A percentile compares a stretch with the other conserved stretches of the same genome.
phyloP scores from a whole-genome alignment of 1,140 invertebrate genomes.

The Acromyrmex echinatior region DNA sequence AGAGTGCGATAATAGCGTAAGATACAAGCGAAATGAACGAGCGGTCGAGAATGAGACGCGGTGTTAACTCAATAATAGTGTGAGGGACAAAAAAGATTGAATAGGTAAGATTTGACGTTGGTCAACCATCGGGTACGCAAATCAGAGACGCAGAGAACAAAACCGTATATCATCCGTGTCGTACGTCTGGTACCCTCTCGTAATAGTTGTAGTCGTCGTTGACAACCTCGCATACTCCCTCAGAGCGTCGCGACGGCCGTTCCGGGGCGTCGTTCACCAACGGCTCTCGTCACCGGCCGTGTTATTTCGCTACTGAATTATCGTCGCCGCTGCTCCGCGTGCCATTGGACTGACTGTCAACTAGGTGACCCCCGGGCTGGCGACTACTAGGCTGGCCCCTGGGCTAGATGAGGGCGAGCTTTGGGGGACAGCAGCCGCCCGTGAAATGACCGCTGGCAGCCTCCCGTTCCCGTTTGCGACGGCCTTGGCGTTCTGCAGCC shows the following conservation, averaged over 20 bases:
- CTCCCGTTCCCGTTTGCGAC: slow-evolving; percentile 86
- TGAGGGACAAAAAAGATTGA: slow-evolving; percentile 21
- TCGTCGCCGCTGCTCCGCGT: slow-evolving; percentile 64
- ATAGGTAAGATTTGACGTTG: slow-evolving; percentile 9
- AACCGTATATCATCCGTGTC: slow-evolving; percentile 61
- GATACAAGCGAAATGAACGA: slow-evolving; percentile 55
- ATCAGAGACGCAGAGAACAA: slow-evolving; percentile 66
- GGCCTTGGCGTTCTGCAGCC: slow-evolving; percentile 87
- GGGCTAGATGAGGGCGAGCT: slow-evolving; percentile 87
- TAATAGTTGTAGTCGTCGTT: slow-evolving; percentile 27
- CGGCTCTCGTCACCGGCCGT: slow-evolving; percentile 38
- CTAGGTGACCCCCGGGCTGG: slow-evolving; percentile 82
- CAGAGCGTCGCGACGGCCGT: slow-evolving; percentile 14
- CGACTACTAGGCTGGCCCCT: slow-evolving; percentile 85
- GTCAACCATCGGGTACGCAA: slow-evolving; percentile 57
- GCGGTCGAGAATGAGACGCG: slow-evolving; percentile 42
- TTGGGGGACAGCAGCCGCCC: slow-evolving; percentile 86
- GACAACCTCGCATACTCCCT: slow-evolving; percentile 38
- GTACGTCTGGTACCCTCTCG: slow-evolving; percentile 51
- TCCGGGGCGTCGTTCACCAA: slow-evolving; percentile 1
- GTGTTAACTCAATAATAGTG: slow-evolving; percentile 32
- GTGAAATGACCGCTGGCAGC: slow-evolving; percentile 84
- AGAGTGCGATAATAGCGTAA: slow-evolving; percentile 33
- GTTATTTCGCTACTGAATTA: slow-evolving; percentile 71
- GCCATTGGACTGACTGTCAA: slow-evolving; percentile 76